A percentile compares a stretch with the other conserved stretches of the same genome.
Conservation (phyloP, 2,888 invertebrate genomes). For the Cheilosia impressa region DNA sequence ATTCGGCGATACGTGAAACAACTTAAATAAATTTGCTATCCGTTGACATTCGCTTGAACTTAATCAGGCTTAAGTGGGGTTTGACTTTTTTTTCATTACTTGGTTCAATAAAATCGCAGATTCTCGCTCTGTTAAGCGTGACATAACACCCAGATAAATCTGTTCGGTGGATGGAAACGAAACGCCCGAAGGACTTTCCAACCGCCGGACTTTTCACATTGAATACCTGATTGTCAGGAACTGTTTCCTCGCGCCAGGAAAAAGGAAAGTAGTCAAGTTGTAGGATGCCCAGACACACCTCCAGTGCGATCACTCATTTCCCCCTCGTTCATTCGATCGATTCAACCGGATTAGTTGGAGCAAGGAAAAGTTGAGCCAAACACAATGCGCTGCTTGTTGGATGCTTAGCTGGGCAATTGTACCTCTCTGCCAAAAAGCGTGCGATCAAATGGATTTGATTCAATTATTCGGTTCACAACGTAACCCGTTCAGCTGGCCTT, state of each 20-base stretch:
- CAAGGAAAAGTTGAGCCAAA: slow-evolving; percentile 32
- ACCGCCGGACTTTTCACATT: too few relatives aligned
- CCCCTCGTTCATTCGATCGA: neutral
- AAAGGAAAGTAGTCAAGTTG: slow-evolving; percentile 1
- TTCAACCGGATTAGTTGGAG: slow-evolving; percentile 2
- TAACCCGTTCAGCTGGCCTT: slow-evolving; percentile 45
- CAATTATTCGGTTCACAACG: slow-evolving; percentile 8
- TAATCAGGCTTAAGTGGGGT: neutral
- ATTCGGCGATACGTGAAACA: too few relatives aligned
- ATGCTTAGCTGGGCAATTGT: slow-evolving; percentile 28
- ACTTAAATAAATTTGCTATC: neutral
- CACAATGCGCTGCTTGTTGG: neutral
- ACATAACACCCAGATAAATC: slow-evolving; percentile 35
- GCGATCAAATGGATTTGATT: slow-evolving; percentile 42
- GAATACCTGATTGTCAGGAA: neutral
- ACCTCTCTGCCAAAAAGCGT: slow-evolving; percentile 24
- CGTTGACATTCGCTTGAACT: neutral
- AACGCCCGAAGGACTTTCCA: slow-evolving; percentile 2
- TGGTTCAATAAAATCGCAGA: neutral
- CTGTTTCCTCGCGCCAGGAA: neutral
- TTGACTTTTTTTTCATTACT: neutral
- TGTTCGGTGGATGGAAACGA: slow-evolving; percentile 5
- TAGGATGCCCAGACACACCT: slow-evolving; percentile 12
- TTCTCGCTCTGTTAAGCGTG: slow-evolving; percentile 7
- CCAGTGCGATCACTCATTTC: slow-evolving; percentile 1